A percentile compares a stretch with the other conserved stretches of the same genome.
phyloP scores from a whole-genome alignment of 2,113 vertebrate species.

The Accipiter cooperii region DNA sequence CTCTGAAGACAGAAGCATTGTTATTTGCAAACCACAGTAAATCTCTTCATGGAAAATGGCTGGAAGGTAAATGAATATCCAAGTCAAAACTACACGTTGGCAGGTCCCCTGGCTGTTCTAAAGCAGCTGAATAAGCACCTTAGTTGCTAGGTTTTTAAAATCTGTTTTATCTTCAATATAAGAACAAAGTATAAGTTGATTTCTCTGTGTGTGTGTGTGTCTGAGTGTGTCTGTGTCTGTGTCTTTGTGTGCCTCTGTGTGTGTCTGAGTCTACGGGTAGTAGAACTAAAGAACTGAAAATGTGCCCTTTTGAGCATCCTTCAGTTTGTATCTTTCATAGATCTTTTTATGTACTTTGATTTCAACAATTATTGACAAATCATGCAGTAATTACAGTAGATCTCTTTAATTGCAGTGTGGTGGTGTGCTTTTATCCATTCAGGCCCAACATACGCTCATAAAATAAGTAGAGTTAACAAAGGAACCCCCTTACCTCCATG shows the following conservation, averaged over 20 bases:
- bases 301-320: not conserved
- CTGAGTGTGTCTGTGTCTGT: not conserved
- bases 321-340: not conserved
- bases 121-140: not conserved
- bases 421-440: not conserved
- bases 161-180: not conserved
- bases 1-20: not conserved
- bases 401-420: not conserved
- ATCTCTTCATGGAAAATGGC: not conserved
- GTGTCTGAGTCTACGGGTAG: not conserved
- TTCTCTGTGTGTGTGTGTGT: not conserved
- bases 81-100: not conserved
- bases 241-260: not conserved
- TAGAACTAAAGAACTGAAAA: not conserved
- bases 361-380: not conserved
- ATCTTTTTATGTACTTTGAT: not conserved
- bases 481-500: not conserved
- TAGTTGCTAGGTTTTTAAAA: not conserved
- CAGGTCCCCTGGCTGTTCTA: not conserved
- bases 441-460: not conserved
- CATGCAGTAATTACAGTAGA: not conserved
- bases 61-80: constrained; percentile 19
- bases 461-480: not conserved
- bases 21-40: constrained; percentile 5
- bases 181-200: not conserved